Evolutionary conservation across 2,797 vertebrate genomes (phyloP), one percentile per base, ranked within the genome.

Genomic region (Anabas testudineus): DNA sequence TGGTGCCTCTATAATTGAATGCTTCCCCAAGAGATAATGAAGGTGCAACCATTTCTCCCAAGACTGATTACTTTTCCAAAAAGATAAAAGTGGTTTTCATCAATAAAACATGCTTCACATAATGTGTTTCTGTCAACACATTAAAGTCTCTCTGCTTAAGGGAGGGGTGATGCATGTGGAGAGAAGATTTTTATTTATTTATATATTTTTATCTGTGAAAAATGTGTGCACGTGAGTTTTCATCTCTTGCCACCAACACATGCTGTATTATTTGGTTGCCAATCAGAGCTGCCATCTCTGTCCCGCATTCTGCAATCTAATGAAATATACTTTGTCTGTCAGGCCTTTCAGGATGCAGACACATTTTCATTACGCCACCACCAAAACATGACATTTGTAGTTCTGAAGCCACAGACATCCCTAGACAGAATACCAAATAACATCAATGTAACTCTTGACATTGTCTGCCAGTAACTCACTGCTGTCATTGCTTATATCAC

Each of bases 251-350:
- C 71, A 43, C 67, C 59, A 79, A 77, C 82, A 74, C 57, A 78
- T 68, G 70, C 51, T 63, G 49, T 60, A 61, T 81, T 81, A 77
- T 88, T 85, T 32, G 49, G 63, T 77, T 90, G 84, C 80, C 91
- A 85, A 85, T 92, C 87, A 87, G 47, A 48, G 67, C 49, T 36
- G 16, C 68, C 42, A 81, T 81, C 83, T 74, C 58, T 16, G 59
- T 74, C 72, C 64, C 28, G 53, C 47, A 73, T 76, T 76, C 71
- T 45, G 60, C 68, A 84, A 81, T 88, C 83, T 81, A 85, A 89
- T 89, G 80, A 91, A 92, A 93, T 86, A 79, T 80, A 82, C 82
- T 87, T 85, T 46, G 60, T 86, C 87, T 81, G 82, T 87, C 88
- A 90, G 62, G 34, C 58, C 80, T 78, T 82, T 81, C 76, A 75